Evolutionary conservation across 2,888 invertebrate genomes (phyloP).

Genomic region (Alentia gelatinosa): DNA sequence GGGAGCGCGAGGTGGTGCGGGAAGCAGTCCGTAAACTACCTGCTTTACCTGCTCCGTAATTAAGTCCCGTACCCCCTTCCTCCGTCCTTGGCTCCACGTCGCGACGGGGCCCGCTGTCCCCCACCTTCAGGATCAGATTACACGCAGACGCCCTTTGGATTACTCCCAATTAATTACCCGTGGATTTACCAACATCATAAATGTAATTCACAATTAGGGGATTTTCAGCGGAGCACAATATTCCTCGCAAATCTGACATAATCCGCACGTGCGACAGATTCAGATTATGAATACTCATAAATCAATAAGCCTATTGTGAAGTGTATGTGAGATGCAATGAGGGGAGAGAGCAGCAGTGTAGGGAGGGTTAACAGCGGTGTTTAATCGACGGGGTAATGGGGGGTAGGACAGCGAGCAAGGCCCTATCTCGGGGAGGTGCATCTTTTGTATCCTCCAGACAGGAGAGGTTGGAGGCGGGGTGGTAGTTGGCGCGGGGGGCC

Average conservation of each 20-base stretch:
- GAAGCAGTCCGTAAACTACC: slow-evolving; percentile 11
- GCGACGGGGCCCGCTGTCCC: background rate
- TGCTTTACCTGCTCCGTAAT: slow-evolving; percentile 15
- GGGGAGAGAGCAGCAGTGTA: no score
- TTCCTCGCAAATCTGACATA: no score
- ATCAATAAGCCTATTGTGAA: no score
- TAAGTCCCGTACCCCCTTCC: background rate
- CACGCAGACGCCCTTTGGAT: background rate
- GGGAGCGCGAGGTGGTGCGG: background rate
- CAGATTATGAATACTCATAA: no score
- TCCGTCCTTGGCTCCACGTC: background rate
- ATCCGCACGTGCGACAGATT: no score
- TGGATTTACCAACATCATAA: background rate
- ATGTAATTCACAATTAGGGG: no score
- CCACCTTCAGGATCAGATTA: slow-evolving; percentile 28
- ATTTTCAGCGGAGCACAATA: no score
- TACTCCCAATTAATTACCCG: background rate
- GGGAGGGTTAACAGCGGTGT: background rate
- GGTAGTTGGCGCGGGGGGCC: background rate
- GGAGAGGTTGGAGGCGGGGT: background rate
- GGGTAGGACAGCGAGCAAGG: background rate
- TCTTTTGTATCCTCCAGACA: background rate
- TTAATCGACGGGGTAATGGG: background rate
- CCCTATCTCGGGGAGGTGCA: background rate
- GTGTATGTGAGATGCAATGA: no score